phyloP scores from a whole-genome alignment of 2,888 invertebrate genomes.

The Caenorhabditis sp. region DNA sequence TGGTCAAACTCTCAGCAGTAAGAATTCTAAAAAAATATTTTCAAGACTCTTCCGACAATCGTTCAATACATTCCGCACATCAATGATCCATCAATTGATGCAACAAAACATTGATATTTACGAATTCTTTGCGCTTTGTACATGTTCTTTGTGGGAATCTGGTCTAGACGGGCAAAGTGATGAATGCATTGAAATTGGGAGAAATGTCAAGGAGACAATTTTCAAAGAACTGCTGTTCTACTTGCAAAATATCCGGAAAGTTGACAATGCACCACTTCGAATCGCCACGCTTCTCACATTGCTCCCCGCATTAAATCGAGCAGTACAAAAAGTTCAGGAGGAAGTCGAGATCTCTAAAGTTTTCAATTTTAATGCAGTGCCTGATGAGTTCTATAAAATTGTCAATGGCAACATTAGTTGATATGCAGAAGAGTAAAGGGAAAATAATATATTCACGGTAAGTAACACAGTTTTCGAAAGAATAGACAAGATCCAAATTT shows the following conservation, averaged over 20 bases:
- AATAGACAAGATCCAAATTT: too few species aligned
- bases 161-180: slow-evolving; percentile 27
- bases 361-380: slow-evolving; percentile 27
- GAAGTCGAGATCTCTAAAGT: slow-evolving; percentile 23
- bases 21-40: too few species aligned
- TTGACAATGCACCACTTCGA: slow-evolving; percentile 23
- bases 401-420: slow-evolving; percentile 19
- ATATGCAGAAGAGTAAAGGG: slow-evolving; percentile 13
- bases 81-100: slow-evolving; percentile 20
- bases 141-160: slow-evolving; percentile 29
- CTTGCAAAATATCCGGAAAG: slow-evolving; percentile 5
- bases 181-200: slow-evolving; percentile 18
- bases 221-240: slow-evolving; percentile 25
- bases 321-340: slow-evolving; percentile 27
- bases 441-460: too few species aligned
- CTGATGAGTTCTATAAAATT: slow-evolving; percentile 27
- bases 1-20: slow-evolving; percentile 12
- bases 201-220: slow-evolving; percentile 16
- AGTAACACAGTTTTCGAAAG: too few species aligned
- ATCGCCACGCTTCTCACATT: slow-evolving; percentile 16
- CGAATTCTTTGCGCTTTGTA: slow-evolving; percentile 28
- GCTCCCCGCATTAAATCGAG: slow-evolving; percentile 20
- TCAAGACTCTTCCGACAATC: too few species aligned
- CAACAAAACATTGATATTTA: slow-evolving; percentile 23
- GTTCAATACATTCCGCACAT: slow-evolving; percentile 20